Conservation (phyloP, 2,113 vertebrate species). For the Anas platyrhynchos region DNA sequence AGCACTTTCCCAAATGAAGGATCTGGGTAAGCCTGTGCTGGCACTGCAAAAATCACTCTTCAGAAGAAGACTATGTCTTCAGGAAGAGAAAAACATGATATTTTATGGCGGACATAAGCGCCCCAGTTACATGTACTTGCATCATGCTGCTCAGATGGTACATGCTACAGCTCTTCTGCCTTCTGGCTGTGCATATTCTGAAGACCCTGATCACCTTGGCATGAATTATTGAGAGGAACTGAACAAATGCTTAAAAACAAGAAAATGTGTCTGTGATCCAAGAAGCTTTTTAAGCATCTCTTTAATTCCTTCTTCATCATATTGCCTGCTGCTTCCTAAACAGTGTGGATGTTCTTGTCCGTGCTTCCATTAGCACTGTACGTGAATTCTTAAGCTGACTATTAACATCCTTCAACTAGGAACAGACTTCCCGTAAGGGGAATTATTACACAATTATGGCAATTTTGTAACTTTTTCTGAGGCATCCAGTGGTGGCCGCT, state of each 20-base stretch:
- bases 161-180: not conserved
- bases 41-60: not conserved
- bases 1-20: not conserved
- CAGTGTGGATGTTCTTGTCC: not conserved
- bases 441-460: not conserved
- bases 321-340: not conserved
- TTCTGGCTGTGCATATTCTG: not conserved
- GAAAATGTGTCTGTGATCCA: not conserved
- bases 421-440: not conserved
- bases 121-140: not conserved
- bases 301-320: not conserved
- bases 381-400: not conserved
- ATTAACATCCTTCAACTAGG: not conserved
- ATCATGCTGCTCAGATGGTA: not conserved
- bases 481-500: not conserved
- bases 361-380: not conserved
- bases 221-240: constrained; percentile 33
- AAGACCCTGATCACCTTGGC: not conserved
- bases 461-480: not conserved
- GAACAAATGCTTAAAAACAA: not conserved
- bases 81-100: not conserved
- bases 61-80: not conserved
- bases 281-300: constrained; percentile 20
- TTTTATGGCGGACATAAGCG: not conserved
- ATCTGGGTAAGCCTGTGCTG: not conserved